A percentile compares a stretch with the other conserved stretches of the same genome.
phyloP scores from a whole-genome alignment of 2,888 invertebrate genomes.

The Heliconius aoede region DNA sequence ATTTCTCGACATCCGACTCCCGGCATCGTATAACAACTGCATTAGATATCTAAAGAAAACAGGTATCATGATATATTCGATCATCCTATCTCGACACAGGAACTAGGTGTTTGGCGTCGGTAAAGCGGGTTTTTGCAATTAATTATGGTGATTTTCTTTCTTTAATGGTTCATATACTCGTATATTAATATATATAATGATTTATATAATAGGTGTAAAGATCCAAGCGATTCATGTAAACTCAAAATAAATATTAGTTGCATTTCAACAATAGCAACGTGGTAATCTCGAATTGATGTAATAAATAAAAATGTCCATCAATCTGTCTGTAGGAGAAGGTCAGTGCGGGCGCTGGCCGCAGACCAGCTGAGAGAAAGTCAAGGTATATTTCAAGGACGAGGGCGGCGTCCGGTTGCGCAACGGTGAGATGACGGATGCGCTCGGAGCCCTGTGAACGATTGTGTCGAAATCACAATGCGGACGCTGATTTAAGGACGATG shows the following conservation, averaged over 20 bases:
- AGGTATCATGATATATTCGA: constrained; percentile 18
- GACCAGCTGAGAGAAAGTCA: constrained; percentile 73
- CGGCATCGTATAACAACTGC: constrained; percentile 59
- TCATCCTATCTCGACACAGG: constrained; percentile 20
- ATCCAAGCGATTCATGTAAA: too few relatives aligned
- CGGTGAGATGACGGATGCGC: constrained; percentile 66
- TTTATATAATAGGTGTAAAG: too few relatives aligned
- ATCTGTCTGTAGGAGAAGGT: constrained; percentile 44
- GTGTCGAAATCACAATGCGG: constrained; percentile 69
- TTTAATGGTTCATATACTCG: background rate
- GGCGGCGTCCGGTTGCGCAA: constrained; percentile 71
- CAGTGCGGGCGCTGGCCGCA: constrained; percentile 49
- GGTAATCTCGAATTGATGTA: constrained; percentile 18
- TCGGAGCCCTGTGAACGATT: constrained; percentile 48
- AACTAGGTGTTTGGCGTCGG: background rate
- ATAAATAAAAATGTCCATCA: constrained; percentile 32
- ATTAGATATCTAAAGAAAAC: constrained; percentile 47
- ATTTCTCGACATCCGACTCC: constrained; percentile 57
- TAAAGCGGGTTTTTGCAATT: constrained; percentile 13
- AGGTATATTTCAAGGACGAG: constrained; percentile 78
- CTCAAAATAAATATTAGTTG: background rate
- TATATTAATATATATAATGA: too few relatives aligned
- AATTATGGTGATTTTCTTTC: background rate
- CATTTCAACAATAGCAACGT: background rate
- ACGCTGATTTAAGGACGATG: constrained; percentile 72